These are phyloP conservation scores for Cylloceria caligata DNA, from an alignment of 2,888 invertebrate genomes.

Conservation along the genomic window DNA sequence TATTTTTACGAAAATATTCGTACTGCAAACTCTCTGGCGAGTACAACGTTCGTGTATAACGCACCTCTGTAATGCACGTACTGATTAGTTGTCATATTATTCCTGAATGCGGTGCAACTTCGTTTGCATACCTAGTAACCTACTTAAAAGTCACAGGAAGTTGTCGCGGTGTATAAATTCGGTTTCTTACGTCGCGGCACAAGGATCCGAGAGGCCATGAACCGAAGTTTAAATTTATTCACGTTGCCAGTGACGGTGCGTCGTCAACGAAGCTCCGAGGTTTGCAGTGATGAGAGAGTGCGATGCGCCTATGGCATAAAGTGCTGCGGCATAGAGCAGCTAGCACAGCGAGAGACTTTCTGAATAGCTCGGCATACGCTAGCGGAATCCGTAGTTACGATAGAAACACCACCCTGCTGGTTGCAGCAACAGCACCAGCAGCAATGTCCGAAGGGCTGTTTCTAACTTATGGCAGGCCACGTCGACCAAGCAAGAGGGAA, in stretches of 20 bases:
- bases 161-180: constrained; percentile 12
- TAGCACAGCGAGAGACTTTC: constrained; percentile 52
- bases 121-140: neutral
- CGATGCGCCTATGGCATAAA: constrained; percentile 60
- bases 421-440: constrained; percentile 26
- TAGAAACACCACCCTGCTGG: constrained; percentile 24
- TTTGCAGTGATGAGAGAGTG: constrained; percentile 51
- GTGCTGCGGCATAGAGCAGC: constrained; percentile 38
- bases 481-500: constrained; percentile 70
- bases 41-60: neutral
- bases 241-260: constrained; percentile 37
- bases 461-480: constrained; percentile 69
- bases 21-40: neutral
- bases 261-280: constrained; percentile 56
- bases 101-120: neutral
- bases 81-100: constrained; percentile 4
- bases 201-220: constrained; percentile 4
- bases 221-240: constrained; percentile 60
- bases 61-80: neutral
- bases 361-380: constrained; percentile 59
- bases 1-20: neutral
- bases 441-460: constrained; percentile 53
- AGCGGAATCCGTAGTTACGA: constrained; percentile 45
- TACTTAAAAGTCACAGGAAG: constrained; percentile 3
- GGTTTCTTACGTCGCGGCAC: constrained; percentile 18